phyloP scores from a whole-genome alignment of 1,140 invertebrate species.

The Oreohelix idahoensis region DNA sequence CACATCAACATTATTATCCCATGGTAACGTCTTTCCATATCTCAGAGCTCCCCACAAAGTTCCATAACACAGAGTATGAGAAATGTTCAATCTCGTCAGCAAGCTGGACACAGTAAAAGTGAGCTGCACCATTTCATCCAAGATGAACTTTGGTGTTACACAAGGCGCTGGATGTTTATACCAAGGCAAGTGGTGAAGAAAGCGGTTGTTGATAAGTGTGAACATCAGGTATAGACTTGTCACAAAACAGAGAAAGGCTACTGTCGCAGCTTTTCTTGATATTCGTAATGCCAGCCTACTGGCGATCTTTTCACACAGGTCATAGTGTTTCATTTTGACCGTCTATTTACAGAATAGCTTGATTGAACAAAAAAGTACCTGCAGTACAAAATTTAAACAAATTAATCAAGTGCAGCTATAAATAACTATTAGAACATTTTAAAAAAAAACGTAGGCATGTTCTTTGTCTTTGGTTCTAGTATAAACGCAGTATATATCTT shows the following conservation, averaged over 20 bases:
- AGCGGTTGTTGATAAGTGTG: constrained; percentile 8
- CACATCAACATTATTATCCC: constrained; percentile 74
- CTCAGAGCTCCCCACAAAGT: constrained; percentile 76
- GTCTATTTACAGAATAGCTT: neutral
- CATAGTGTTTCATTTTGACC: neutral
- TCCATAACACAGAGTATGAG: constrained; percentile 76
- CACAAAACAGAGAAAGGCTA: constrained; percentile 51
- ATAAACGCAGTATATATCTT: too few relatives aligned
- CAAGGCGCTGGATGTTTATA: constrained; percentile 82
- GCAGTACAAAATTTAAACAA: neutral
- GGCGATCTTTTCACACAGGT: neutral
- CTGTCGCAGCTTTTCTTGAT: neutral
- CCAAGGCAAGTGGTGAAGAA: constrained; percentile 85
- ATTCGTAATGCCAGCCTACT: neutral
- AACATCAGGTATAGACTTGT: constrained; percentile 10
- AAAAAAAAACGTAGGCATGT: too few relatives aligned
- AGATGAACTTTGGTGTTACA: constrained; percentile 80
- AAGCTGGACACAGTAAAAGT: constrained; percentile 30
- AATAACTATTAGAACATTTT: too few relatives aligned
- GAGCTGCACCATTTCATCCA: constrained; percentile 75
- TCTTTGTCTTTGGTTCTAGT: too few relatives aligned
- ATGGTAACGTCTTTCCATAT: constrained; percentile 71
- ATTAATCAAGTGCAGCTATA: too few relatives aligned
- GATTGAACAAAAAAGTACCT: neutral
- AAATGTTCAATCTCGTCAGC: constrained; percentile 66